phyloP scores from a whole-genome alignment of 2,113 vertebrate species.

The Pachyramphus minor region DNA sequence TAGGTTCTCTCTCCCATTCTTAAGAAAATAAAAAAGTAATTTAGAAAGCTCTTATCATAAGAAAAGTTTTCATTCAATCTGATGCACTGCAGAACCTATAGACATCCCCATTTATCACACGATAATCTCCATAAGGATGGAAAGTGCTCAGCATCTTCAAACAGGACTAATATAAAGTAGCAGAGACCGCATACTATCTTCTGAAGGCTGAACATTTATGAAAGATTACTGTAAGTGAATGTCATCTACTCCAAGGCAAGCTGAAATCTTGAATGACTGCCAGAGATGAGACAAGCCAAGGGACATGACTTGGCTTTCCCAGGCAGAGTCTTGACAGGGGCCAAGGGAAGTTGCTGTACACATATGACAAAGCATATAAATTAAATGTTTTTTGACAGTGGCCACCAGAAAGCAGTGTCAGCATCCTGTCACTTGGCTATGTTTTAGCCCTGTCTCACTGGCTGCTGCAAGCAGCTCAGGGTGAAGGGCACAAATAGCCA shows the following conservation, averaged over 20 bases:
- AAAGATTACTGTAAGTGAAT: not conserved
- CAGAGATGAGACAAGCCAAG: conserved; percentile 48
- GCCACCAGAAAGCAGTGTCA: not conserved
- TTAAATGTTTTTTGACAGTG: not conserved
- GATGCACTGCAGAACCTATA: fast-evolving
- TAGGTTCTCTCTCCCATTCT: not conserved
- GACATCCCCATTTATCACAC: not conserved
- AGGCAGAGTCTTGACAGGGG: not conserved
- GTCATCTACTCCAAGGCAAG: not conserved
- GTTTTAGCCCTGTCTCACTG: not conserved
- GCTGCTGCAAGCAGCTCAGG: not conserved
- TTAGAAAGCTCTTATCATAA: not conserved
- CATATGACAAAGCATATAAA: conserved; percentile 21
- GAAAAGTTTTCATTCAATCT: not conserved
- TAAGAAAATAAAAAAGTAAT: not conserved
- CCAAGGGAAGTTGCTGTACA: not conserved
- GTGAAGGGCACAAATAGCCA: not conserved
- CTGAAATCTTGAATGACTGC: conserved; percentile 9
- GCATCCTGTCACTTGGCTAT: not conserved
- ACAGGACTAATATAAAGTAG: not conserved
- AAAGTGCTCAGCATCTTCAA: not conserved
- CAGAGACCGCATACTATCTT: not conserved
- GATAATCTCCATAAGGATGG: not conserved
- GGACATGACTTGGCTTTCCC: conserved; percentile 51
- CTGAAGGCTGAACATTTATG: not conserved